Evolutionary conservation across 2,113 vertebrate species (phyloP).

Genomic region (Clarias gariepinus): DNA sequence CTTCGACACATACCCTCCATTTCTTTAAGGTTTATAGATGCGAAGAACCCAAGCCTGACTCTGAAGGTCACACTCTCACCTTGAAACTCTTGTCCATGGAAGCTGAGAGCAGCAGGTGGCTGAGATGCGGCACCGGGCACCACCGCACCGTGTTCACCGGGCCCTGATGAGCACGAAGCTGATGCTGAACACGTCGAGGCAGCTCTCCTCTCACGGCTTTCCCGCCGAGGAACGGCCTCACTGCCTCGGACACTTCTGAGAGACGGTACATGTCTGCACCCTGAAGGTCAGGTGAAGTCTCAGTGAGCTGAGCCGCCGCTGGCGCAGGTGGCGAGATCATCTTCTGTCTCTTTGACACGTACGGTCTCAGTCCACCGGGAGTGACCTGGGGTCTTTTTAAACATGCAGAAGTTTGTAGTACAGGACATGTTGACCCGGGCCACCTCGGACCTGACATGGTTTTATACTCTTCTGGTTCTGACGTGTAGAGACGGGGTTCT

Average conservation of each 20-base stretch:
- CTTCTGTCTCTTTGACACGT: slow-evolving; percentile 84
- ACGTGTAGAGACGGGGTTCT: not conserved
- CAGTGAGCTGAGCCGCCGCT: slow-evolving; percentile 1
- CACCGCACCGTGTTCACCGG: slow-evolving; percentile 87
- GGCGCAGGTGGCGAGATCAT: slow-evolving; percentile 53
- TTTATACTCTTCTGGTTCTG: not conserved
- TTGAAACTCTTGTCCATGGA: slow-evolving; percentile 95
- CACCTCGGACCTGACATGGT: not conserved
- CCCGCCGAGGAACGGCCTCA: slow-evolving; percentile 78
- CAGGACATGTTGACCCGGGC: not conserved
- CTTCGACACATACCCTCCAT: too few species aligned
- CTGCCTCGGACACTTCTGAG: slow-evolving; percentile 72
- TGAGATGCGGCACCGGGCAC: slow-evolving; percentile 81
- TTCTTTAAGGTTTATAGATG: not conserved
- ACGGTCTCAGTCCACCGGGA: slow-evolving; percentile 75
- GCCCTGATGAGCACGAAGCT: slow-evolving; percentile 78
- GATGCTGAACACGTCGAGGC: slow-evolving; percentile 75
- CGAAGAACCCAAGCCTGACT: not conserved
- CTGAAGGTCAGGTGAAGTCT: slow-evolving; percentile 16
- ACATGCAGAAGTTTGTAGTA: not conserved
- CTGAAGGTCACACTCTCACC: slow-evolving; percentile 70
- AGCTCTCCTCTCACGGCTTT: slow-evolving; percentile 69
- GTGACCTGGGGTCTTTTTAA: slow-evolving; percentile 58
- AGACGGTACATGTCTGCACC: slow-evolving; percentile 55
- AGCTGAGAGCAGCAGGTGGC: slow-evolving; percentile 88